Conservation (phyloP, 1,140 invertebrate species). For the Caenorhabditis brenneri region DNA sequence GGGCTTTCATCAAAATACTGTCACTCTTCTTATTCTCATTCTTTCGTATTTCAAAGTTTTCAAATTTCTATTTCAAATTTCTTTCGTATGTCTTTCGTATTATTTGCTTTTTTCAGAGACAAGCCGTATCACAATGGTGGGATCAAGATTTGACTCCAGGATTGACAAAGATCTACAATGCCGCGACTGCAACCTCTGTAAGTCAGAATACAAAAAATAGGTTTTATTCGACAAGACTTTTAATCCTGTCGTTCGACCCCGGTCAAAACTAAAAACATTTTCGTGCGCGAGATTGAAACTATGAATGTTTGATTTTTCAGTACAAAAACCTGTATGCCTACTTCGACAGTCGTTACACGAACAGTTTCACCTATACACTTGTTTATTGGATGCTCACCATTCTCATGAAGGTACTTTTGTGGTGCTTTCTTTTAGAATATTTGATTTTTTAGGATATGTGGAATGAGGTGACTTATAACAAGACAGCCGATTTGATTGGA, state of each 20-base stretch:
- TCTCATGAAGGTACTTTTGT: neutral
- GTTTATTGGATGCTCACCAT: neutral
- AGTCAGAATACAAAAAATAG: too few species aligned
- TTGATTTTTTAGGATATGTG: neutral
- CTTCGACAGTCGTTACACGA: slow-evolving; percentile 32
- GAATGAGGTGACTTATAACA: neutral
- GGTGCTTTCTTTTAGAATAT: neutral
- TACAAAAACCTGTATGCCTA: slow-evolving; percentile 24
- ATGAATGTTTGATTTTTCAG: neutral
- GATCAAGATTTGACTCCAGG: neutral
- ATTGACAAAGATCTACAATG: neutral
- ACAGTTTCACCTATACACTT: neutral
- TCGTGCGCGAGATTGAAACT: neutral
- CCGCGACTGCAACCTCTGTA: neutral
- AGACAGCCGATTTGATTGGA: neutral
- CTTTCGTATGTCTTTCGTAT: too few species aligned
- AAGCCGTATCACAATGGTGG: neutral
- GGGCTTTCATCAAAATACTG: too few species aligned
- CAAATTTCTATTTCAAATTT: too few species aligned
- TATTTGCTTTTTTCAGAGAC: slow-evolving; percentile 15
- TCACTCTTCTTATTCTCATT: too few species aligned
- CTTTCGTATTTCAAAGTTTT: too few species aligned
- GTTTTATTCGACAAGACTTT: too few species aligned
- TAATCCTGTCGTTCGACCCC: too few species aligned
- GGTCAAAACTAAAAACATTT: too few species aligned